phyloP scores from a whole-genome alignment of 2,113 vertebrate species.

The Glaucomys volans region DNA sequence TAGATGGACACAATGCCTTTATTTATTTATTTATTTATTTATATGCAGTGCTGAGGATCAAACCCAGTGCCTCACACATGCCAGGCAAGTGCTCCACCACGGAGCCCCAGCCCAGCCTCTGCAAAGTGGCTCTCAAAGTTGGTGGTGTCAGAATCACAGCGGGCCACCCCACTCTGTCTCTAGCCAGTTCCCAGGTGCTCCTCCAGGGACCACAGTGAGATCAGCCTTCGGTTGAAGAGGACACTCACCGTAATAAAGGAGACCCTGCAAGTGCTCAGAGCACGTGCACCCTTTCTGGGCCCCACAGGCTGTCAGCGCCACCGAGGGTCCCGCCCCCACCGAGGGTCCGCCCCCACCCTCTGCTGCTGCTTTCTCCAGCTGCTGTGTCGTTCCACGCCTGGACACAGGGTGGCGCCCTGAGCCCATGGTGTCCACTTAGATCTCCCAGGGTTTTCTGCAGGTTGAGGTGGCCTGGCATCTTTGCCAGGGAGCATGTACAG shows the following conservation, averaged over 20 bases:
- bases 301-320: background rate
- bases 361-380: background rate
- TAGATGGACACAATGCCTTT: too few relatives aligned
- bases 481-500: accelerated
- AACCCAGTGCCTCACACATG: too few relatives aligned
- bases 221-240: background rate
- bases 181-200: background rate
- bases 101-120: too few relatives aligned
- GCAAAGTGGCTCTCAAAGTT: background rate
- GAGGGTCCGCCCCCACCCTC: too few relatives aligned
- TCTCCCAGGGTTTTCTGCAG: too few relatives aligned
- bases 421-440: background rate
- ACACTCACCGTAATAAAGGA: too few relatives aligned
- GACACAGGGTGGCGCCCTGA: slow-evolving; percentile 62
- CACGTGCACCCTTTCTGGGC: background rate
- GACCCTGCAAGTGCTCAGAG: background rate
- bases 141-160: background rate
- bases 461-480: background rate
- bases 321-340: background rate
- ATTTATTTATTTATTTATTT: too few relatives aligned
- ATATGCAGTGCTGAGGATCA: too few relatives aligned
- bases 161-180: background rate
- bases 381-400: background rate
- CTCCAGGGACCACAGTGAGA: background rate
- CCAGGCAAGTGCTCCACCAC: too few relatives aligned